A percentile compares a stretch with the other conserved stretches of the same genome.
phyloP scores from a whole-genome alignment of 1,140 invertebrate species.

The Sitobion miscanthi region DNA sequence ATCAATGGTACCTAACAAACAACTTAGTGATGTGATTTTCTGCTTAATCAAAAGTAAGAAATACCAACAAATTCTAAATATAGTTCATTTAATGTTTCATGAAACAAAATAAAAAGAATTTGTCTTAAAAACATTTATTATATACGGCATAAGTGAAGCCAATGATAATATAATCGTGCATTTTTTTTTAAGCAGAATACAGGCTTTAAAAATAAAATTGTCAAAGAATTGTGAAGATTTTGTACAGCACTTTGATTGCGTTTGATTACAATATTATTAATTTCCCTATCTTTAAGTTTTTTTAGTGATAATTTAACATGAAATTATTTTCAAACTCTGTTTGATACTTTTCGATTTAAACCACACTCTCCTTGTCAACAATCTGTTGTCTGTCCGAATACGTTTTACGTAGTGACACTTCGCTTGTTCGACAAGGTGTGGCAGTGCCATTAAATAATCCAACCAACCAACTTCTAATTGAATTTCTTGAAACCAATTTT shows the following conservation, averaged over 20 bases:
- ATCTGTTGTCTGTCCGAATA: conserved; percentile 64
- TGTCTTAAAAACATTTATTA: conserved; percentile 1
- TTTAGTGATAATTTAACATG: not conserved
- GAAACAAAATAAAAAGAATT: conserved; percentile 36
- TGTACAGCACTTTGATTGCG: not conserved
- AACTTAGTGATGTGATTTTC: conserved; percentile 52
- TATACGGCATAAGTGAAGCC: not conserved
- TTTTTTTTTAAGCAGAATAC: conserved; percentile 38
- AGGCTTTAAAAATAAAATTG: conserved; percentile 5
- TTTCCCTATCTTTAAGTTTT: conserved; percentile 1
- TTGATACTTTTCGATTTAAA: not conserved
- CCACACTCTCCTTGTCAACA: conserved; percentile 58
- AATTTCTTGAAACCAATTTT: conserved; percentile 63
- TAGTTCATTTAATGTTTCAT: not conserved
- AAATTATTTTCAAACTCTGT: not conserved
- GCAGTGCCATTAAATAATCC: conserved; percentile 73
- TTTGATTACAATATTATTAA: conserved; percentile 30
- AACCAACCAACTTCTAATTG: conserved; percentile 71
- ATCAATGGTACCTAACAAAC: conserved; percentile 40
- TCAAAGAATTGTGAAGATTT: conserved; percentile 25
- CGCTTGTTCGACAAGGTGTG: conserved; percentile 70
- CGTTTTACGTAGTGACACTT: conserved; percentile 70
- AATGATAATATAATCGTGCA: conserved; percentile 41
- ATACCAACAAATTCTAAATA: conserved; percentile 26
- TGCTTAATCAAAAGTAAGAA: conserved; percentile 15